Percentiles rank a stretch among this genome's conserved stretches.
These are phyloP conservation scores for Pachyramphus minor DNA, from an alignment of 2,113 vertebrate genomes.

Conservation along the genomic window DNA sequence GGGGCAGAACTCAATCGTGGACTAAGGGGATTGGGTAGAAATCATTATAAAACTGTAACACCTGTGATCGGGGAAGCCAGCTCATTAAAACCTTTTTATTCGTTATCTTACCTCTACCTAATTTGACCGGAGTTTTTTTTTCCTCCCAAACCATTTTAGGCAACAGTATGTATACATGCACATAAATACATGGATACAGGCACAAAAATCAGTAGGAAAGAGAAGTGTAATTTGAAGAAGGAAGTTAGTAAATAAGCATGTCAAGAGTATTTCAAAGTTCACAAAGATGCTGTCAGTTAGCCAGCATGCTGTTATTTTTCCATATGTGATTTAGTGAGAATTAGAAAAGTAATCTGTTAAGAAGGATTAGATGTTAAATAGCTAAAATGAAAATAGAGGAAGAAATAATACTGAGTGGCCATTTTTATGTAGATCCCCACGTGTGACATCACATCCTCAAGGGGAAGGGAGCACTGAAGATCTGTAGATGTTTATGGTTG, in stretches of 20 bases:
- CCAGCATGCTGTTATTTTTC: not conserved
- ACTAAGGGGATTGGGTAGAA: no score
- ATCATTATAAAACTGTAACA: no score
- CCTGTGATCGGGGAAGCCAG: no score
- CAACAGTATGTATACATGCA: not conserved
- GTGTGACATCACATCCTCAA: not conserved
- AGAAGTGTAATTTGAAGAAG: not conserved
- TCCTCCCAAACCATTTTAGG: no score
- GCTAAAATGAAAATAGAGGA: not conserved
- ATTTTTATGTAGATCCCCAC: not conserved
- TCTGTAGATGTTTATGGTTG: not conserved
- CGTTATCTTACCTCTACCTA: no score
- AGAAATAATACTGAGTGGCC: not conserved
- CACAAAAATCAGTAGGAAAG: not conserved
- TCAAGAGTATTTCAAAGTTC: not conserved
- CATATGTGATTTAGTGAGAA: not conserved
- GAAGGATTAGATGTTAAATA: not conserved
- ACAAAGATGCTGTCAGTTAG: not conserved
- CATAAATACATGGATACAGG: not conserved
- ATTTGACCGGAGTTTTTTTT: no score
- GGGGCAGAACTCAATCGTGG: no score
- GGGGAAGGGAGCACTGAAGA: fast-evolving
- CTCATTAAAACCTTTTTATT: no score
- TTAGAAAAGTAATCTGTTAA: not conserved
- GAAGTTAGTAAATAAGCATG: not conserved